These are phyloP conservation scores for Drosophila fuyamai DNA, from an alignment of 1,140 invertebrate genomes.

Conservation along the genomic window DNA sequence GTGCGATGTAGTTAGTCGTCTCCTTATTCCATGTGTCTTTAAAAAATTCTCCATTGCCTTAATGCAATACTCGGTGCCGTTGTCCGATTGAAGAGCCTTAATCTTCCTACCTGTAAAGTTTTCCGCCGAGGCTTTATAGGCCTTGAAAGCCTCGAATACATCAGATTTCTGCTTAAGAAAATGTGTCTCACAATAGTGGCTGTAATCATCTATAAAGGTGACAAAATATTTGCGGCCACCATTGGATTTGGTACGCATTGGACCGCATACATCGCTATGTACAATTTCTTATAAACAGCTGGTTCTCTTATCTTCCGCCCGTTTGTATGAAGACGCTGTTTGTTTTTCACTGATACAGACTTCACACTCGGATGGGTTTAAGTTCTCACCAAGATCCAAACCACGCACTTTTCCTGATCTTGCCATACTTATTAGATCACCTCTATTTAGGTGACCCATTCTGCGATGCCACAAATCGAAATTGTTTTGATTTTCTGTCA, in stretches of 20 bases:
- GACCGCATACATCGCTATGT: neutral
- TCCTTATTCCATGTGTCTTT: neutral
- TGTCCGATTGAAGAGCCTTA: conserved; percentile 1
- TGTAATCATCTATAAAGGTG: conserved; percentile 10
- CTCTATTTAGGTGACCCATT: neutral
- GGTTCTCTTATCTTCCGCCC: neutral
- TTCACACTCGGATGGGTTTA: neutral
- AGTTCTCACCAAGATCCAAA: neutral
- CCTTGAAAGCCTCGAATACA: neutral
- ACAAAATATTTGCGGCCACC: neutral
- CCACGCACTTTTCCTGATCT: neutral
- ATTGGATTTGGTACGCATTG: neutral
- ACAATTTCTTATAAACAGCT: neutral
- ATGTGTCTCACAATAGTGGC: neutral
- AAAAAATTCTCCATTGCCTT: neutral
- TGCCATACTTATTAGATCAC: neutral
- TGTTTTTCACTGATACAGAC: neutral
- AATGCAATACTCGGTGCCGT: neutral
- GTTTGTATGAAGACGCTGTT: neutral
- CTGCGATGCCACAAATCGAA: too few species aligned
- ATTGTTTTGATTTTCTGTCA: too few species aligned
- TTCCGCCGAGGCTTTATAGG: neutral
- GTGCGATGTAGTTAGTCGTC: too few species aligned
- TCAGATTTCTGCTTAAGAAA: neutral
- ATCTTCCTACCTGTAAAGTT: neutral